Percentiles rank a stretch among this genome's conserved stretches.
phyloP scores from a whole-genome alignment of 2,797 vertebrate species.

The Menidia menidia region DNA sequence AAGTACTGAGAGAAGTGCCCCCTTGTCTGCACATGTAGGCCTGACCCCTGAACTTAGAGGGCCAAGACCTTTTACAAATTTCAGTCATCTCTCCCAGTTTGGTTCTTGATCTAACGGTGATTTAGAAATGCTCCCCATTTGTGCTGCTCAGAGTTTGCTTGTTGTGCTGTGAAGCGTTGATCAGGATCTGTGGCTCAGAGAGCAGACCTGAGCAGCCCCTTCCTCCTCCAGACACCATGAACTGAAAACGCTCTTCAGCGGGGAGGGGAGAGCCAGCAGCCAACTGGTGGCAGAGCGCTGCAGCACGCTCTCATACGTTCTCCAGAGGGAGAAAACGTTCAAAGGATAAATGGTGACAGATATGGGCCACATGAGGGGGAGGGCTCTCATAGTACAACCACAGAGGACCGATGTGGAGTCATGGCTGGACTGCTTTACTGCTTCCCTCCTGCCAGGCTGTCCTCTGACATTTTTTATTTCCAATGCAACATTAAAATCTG shows the following conservation, averaged over 20 bases:
- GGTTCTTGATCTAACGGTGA: background rate
- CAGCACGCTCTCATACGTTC: slow-evolving; percentile 23
- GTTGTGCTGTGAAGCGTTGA: background rate
- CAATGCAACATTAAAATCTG: background rate
- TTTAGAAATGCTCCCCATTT: background rate
- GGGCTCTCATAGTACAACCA: slow-evolving; percentile 30
- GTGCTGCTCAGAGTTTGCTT: background rate
- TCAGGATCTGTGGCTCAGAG: slow-evolving; percentile 49
- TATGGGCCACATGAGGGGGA: slow-evolving; percentile 63
- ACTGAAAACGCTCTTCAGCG: background rate
- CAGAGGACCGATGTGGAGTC: slow-evolving; percentile 25
- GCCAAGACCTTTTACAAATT: background rate
- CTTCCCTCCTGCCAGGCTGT: slow-evolving; percentile 21
- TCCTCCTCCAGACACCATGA: background rate
- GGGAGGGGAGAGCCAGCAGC: slow-evolving; percentile 13
- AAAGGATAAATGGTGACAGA: slow-evolving; percentile 65
- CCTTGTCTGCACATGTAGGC: background rate
- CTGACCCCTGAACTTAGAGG: too few relatives aligned
- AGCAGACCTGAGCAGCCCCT: slow-evolving; percentile 22
- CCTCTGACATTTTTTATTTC: slow-evolving; percentile 3
- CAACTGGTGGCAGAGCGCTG: slow-evolving; percentile 12
- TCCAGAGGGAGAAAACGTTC: slow-evolving; percentile 34
- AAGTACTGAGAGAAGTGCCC: too few relatives aligned
- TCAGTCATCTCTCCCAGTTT: background rate
- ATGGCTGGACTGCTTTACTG: slow-evolving; percentile 17